A percentile compares a stretch with the other conserved stretches of the same genome.
These are phyloP conservation scores for Drosophila macrothrix DNA, from an alignment of 2,888 invertebrate species.

Conservation along the genomic window DNA sequence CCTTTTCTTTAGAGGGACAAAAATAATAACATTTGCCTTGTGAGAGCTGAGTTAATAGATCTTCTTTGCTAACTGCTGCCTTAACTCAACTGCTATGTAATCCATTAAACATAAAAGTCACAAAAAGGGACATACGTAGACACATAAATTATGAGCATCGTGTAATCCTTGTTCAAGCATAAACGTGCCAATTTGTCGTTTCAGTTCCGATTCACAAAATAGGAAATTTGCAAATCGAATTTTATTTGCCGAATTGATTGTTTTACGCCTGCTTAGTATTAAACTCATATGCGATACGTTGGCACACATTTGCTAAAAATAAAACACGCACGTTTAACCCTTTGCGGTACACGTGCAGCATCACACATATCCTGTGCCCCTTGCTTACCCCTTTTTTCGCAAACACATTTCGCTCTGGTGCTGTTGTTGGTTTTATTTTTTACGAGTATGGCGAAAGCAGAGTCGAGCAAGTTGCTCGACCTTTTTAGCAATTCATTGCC, in stretches of 20 bases:
- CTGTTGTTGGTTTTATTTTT: constrained; percentile 31
- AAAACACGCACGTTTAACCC: constrained; percentile 51
- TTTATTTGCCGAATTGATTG: constrained; percentile 77
- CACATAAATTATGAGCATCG: constrained; percentile 50
- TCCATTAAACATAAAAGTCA: no score
- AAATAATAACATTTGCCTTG: not conserved
- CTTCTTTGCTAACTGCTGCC: not conserved
- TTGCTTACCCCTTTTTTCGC: constrained; percentile 62
- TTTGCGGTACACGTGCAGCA: constrained; percentile 61
- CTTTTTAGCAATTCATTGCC: constrained; percentile 83
- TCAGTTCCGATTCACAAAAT: constrained; percentile 39
- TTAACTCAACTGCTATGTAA: not conserved
- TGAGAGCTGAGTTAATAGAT: not conserved
- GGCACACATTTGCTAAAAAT: constrained; percentile 59
- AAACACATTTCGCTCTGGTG: constrained; percentile 82
- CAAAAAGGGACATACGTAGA: constrained; percentile 29
- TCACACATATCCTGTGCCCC: constrained; percentile 20
- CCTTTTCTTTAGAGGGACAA: not conserved
- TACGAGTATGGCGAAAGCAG: constrained; percentile 27
- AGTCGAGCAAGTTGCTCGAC: constrained; percentile 61
- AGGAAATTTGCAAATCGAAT: constrained; percentile 70
- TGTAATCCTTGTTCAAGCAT: constrained; percentile 53
- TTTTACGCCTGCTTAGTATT: constrained; percentile 77
- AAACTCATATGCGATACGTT: constrained; percentile 27
- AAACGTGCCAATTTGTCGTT: constrained; percentile 66